Conservation (phyloP, 1,140 invertebrate species). For the Brachionus paranguensis region DNA sequence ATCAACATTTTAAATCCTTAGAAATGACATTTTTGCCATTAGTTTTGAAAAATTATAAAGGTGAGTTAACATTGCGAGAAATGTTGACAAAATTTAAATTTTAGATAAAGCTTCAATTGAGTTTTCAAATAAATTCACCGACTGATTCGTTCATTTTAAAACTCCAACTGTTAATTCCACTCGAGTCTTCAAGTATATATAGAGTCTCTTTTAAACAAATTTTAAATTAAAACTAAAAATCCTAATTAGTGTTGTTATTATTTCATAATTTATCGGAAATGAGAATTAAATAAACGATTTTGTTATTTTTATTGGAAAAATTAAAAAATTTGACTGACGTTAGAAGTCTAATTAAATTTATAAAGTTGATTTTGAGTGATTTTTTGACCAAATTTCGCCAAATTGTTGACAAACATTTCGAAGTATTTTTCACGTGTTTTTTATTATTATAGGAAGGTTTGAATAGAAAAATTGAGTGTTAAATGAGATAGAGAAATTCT, state of each 20-base stretch:
- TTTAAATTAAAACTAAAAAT: not conserved
- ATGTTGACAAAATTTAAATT: not conserved
- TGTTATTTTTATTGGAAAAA: not conserved
- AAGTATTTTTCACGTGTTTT: not conserved
- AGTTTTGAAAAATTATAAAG: not conserved
- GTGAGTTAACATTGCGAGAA: not conserved
- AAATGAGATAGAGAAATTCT: not conserved
- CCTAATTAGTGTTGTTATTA: not conserved
- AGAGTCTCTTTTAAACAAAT: not conserved
- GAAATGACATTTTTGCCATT: not conserved
- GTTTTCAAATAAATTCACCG: not conserved
- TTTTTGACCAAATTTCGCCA: not conserved
- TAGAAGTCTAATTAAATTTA: not conserved
- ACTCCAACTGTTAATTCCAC: not conserved
- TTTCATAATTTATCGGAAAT: not conserved
- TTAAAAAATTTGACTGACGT: not conserved
- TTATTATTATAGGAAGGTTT: not conserved
- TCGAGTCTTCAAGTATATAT: not conserved
- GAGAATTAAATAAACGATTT: not conserved
- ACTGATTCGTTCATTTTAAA: not conserved
- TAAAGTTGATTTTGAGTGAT: not conserved
- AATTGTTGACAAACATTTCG: not conserved
- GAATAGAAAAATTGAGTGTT: not conserved
- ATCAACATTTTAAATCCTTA: constrained; percentile 1
- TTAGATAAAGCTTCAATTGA: not conserved